Evolutionary conservation across 2,888 invertebrate genomes (phyloP).

Genomic region (Sclerodermus sp.): DNA sequence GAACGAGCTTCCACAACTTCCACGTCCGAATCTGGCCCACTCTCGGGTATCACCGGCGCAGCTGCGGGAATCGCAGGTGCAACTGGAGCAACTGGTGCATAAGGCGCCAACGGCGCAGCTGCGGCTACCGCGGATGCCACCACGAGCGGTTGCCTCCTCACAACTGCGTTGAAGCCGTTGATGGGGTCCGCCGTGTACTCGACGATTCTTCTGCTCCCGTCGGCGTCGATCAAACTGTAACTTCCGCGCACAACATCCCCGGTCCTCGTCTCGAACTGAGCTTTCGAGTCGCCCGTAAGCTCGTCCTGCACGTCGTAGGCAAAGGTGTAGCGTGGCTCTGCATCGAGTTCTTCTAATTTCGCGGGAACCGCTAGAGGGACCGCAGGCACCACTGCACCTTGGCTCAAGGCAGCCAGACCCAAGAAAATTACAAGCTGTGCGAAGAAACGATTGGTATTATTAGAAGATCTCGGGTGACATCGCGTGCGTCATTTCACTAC

Average conservation of each 20-base stretch:
- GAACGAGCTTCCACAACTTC: conserved; percentile 50
- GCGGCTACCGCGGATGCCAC: conserved; percentile 37
- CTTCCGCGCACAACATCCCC: conserved; percentile 49
- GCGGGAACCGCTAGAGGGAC: conserved; percentile 32
- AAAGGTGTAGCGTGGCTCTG: conserved; percentile 47
- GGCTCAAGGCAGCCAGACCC: conserved; percentile 55
- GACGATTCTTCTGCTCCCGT: conserved; percentile 48
- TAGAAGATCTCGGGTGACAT: no score
- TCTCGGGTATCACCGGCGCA: conserved; percentile 34
- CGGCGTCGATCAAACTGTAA: conserved; percentile 50
- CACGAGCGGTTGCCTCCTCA: conserved; percentile 49
- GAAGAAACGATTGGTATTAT: not conserved
- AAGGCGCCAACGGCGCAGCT: conserved; percentile 46
- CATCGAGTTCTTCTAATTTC: conserved; percentile 43
- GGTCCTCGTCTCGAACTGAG: conserved; percentile 46
- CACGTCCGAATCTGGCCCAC: conserved; percentile 51
- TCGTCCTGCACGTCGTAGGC: conserved; percentile 49
- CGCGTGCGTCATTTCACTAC: no score
- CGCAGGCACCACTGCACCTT: conserved; percentile 54
- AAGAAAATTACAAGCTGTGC: conserved; percentile 49
- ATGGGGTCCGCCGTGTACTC: conserved; percentile 47
- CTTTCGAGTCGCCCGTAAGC: conserved; percentile 48
- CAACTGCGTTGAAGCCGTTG: conserved; percentile 50
- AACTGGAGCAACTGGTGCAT: conserved; percentile 41
- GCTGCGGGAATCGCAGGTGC: conserved; percentile 34